Evolutionary conservation across 1,140 invertebrate species (phyloP), one percentile per base, ranked within the genome.

Genomic region (Habropoda laboriosa): DNA sequence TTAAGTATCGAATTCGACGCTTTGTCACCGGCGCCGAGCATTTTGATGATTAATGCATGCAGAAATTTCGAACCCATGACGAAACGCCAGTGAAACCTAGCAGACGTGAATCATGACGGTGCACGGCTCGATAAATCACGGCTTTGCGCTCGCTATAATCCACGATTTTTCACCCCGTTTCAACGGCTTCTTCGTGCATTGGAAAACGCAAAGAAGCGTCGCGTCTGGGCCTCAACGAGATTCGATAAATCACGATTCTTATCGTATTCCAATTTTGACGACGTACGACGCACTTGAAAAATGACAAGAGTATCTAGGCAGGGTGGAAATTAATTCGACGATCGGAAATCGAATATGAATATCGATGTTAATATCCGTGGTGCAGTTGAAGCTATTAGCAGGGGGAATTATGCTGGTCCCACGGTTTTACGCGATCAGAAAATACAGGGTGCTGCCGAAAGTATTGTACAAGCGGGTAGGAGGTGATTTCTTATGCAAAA

Each of bases 81-180:
- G 58, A 74, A 74, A 64, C 60, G 10, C 24, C 32, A 18, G 24
- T n/a, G 38, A 51, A 40, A 67, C 5, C 27, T 24, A 55, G 38
- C 47, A 68, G 63, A 68, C 63, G 30, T 76, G 73, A 76, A 67
- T 57, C 61, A 76, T 55, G 73, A 75, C 18, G 30, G 30, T 45
- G 51, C 40, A 42, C 40, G 30, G 21, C 24, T 45, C 49, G 30
- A 76, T 76, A 76, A 68, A 76, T 76, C 64, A 76, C 42, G 7
- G 40, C 40, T 76, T 58, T 58, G n/a, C 55, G 12, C 24, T 53
- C 35, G n/a, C 40, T 58, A 58, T 68, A 38, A 76, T 68, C 74
- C 32, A 13, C 51, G 32, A 76, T 76, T 68, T 76, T 76, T 68
- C 74, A 68, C 51, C 16, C 38, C 49, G 49, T 76, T 47, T 76